Evolutionary conservation across 2,113 vertebrate species (phyloP), one percentile per base, ranked within the genome.

Genomic region (Myxocyprinus asiaticus): DNA sequence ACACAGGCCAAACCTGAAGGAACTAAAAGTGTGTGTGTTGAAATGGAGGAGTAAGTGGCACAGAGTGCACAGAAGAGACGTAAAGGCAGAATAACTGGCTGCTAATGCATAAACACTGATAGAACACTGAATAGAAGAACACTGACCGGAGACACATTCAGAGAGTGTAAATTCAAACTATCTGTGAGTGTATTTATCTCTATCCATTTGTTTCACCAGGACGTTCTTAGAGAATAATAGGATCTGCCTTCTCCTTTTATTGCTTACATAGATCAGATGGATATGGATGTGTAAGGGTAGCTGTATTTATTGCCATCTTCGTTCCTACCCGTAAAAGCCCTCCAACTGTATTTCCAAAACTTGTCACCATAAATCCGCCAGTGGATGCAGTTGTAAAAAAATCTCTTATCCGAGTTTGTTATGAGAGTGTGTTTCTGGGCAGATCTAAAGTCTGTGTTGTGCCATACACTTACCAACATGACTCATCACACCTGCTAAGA

Each of bases 81-180:
- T 63, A 11, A 11, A 45, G 71, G 62, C 58, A 74, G 58, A 74
- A 74, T 62, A 59, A 50, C 7, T 62, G 56, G 47, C 7, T 15
- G 44, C 33, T 17, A 62, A 74, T 50, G 71, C 58, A 17, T 74
- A 61, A 73, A 74, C 71, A 74, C 44, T 50, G 58, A 50, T 33
- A 63, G 77, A 86, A 88, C 83, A 87, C 89, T 90, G 89, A 79
- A 86, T 90, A 33, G 22, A 33, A 33, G 22, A 33, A 1, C 22
- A 33, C 22, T 33, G 22, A 33, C 3, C 3, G 6, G 87, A 88
- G 62, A 87, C 87, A 76, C 67, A 82, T 61, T 83, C 58, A 73
- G 62, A 67, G 72, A 72, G 82, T 45, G 70, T 79, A 77, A 58
- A 62, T 33, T 33, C 22, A 33, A 33, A 33, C 22, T 33, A 33